Evolutionary conservation across 1,140 invertebrate species (phyloP).

Genomic region (Coboldia fuscipes): DNA sequence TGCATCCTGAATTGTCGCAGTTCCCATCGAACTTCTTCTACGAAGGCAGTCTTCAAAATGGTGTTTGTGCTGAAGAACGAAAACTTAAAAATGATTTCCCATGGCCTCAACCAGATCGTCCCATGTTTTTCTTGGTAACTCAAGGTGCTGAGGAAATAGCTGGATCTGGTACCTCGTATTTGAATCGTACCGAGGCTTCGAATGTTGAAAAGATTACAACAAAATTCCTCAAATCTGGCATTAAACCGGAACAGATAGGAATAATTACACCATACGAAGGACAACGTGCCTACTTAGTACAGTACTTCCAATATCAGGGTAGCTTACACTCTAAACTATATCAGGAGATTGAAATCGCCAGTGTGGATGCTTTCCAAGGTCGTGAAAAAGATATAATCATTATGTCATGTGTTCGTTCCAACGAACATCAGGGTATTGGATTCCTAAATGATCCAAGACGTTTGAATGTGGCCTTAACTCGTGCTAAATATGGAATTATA

Average conservation of each 20-base stretch:
- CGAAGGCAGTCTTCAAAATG: conserved; percentile 95
- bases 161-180: conserved; percentile 91
- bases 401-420: conserved; percentile 86
- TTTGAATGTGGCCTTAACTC: conserved; percentile 92
- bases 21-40: conserved; percentile 99
- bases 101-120: conserved; percentile 89
- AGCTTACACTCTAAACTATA: conserved; percentile 91
- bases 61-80: conserved; percentile 88
- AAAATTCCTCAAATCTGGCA: conserved; percentile 76
- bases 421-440: conserved; percentile 87
- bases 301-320: conserved; percentile 99
- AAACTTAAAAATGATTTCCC: conserved; percentile 88
- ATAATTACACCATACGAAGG: conserved; percentile 99
- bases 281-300: conserved; percentile 91
- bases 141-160: conserved; percentile 98
- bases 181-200: conserved; percentile 95
- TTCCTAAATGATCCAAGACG: conserved; percentile 95
- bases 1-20: conserved; percentile 91
- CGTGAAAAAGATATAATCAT: conserved; percentile 99
- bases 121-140: conserved; percentile 98
- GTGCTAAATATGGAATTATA: conserved; percentile 95
- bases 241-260: conserved; percentile 97
- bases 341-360: conserved; percentile 97
- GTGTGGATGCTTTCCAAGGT: conserved; percentile 96
- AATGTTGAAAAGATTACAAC: conserved; percentile 97